phyloP scores from a whole-genome alignment of 2,113 vertebrate genomes.

The Ammodytes dubius region DNA sequence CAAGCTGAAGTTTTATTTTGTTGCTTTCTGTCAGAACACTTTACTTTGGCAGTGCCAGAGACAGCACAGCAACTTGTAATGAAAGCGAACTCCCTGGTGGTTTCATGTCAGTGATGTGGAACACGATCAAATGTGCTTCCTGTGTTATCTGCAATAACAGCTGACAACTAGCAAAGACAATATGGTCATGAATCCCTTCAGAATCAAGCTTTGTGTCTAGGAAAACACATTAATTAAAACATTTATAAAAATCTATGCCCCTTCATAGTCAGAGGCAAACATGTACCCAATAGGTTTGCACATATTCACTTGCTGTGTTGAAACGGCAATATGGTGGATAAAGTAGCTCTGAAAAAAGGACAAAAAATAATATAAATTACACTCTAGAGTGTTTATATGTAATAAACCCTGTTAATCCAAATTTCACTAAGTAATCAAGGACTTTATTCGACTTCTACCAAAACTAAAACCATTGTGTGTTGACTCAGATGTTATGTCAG shows the following conservation, averaged over 20 bases:
- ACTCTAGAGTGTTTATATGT: not conserved
- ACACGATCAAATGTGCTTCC: conserved; percentile 48
- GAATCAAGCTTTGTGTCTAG: conserved; percentile 19
- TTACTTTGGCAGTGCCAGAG: conserved; percentile 30
- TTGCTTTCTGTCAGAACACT: conserved; percentile 23
- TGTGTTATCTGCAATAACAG: conserved; percentile 54
- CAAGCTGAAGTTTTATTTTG: not conserved
- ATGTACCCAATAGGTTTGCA: not conserved
- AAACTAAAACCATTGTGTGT: not conserved
- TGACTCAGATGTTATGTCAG: not conserved
- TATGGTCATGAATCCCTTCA: conserved; percentile 24
- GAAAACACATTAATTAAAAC: conserved; percentile 14
- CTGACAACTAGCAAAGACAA: conserved; percentile 43
- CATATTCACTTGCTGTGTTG: not conserved
- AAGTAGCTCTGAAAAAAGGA: not conserved
- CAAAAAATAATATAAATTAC: not conserved
- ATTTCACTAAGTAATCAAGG: conserved; percentile 1
- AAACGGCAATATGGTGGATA: conserved; percentile 1
- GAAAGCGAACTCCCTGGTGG: conserved; percentile 43
- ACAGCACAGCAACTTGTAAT: conserved; percentile 42
- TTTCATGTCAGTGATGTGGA: conserved; percentile 61
- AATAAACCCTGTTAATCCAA: not conserved
- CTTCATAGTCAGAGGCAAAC: conserved; percentile 14
- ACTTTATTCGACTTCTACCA: not conserved
- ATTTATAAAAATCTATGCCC: not conserved